phyloP scores from a whole-genome alignment of 2,113 vertebrate genomes.

The Carassius auratus region DNA sequence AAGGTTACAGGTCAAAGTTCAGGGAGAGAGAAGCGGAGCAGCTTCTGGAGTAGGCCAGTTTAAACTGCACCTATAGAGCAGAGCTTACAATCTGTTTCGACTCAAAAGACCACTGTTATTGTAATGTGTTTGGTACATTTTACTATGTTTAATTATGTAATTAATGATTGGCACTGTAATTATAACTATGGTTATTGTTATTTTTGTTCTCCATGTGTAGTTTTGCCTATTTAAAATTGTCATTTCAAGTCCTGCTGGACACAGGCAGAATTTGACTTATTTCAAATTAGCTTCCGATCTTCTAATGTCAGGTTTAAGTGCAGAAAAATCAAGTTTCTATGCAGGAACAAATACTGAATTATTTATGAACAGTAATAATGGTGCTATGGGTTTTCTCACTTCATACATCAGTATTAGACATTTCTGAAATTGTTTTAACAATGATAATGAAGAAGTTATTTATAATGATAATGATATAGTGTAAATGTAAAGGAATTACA shows the following conservation, averaged over 20 bases:
- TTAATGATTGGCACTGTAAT: constrained; percentile 64
- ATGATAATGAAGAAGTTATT: constrained; percentile 79
- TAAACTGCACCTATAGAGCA: constrained; percentile 44
- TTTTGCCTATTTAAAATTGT: constrained; percentile 64
- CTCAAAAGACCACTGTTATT: constrained; percentile 67
- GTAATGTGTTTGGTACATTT: constrained; percentile 57
- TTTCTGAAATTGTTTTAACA: constrained; percentile 66
- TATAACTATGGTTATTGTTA: constrained; percentile 79
- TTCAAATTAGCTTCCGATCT: constrained; percentile 64
- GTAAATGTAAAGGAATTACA: constrained; percentile 73
- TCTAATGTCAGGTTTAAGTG: constrained; percentile 52
- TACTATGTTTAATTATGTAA: constrained; percentile 53
- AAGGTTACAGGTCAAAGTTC: constrained; percentile 38
- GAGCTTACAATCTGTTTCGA: constrained; percentile 65
- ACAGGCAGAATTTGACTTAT: constrained; percentile 76
- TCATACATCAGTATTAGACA: constrained; percentile 59
- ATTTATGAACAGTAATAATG: constrained; percentile 67
- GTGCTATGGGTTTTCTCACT: constrained; percentile 65
- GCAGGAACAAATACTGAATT: constrained; percentile 62
- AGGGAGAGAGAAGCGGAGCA: constrained; percentile 38
- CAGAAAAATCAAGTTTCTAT: constrained; percentile 59
- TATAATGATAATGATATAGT: constrained; percentile 76
- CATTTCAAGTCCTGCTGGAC: constrained; percentile 81
- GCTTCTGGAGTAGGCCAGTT: constrained; percentile 39
- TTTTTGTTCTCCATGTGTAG: constrained; percentile 72